These are phyloP conservation scores for Leucosticte australis DNA, from an alignment of 2,113 vertebrate genomes.

Conservation along the genomic window DNA sequence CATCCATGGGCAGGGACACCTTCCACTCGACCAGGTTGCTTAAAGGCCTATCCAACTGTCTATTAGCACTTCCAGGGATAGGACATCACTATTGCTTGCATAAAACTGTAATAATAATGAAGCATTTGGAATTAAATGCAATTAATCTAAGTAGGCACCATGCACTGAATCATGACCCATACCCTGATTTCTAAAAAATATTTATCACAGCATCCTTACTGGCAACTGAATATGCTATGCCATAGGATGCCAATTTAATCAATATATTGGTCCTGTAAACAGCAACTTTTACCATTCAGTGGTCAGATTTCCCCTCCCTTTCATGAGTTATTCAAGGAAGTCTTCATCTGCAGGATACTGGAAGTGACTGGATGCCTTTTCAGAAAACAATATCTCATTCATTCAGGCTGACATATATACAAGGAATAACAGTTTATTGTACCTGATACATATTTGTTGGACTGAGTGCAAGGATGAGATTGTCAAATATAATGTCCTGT, in stretches of 20 bases:
- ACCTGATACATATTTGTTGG: slow-evolving; percentile 5
- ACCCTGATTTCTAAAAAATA: neutral
- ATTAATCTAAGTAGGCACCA: neutral
- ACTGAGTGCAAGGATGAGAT: neutral
- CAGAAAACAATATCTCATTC: neutral
- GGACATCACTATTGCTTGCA: neutral
- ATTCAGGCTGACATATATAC: neutral
- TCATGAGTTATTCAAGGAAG: neutral
- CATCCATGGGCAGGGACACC: neutral
- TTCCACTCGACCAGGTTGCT: neutral
- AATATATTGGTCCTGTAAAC: neutral
- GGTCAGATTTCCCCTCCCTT: neutral
- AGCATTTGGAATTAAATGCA: neutral
- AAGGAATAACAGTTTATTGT: slow-evolving; percentile 1
- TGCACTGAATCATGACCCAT: neutral
- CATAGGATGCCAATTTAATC: neutral
- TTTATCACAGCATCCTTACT: neutral
- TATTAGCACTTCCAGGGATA: neutral
- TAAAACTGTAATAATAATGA: neutral
- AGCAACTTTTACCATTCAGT: neutral
- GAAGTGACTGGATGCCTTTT: slow-evolving; percentile 5
- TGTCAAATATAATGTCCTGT: slow-evolving; percentile 4
- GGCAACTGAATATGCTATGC: neutral
- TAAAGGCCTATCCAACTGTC: neutral
- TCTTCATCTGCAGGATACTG: neutral